A percentile compares a stretch with the other conserved stretches of the same genome.
Conservation (phyloP, 2,888 invertebrate species). For the Xestia rhomboidea region DNA sequence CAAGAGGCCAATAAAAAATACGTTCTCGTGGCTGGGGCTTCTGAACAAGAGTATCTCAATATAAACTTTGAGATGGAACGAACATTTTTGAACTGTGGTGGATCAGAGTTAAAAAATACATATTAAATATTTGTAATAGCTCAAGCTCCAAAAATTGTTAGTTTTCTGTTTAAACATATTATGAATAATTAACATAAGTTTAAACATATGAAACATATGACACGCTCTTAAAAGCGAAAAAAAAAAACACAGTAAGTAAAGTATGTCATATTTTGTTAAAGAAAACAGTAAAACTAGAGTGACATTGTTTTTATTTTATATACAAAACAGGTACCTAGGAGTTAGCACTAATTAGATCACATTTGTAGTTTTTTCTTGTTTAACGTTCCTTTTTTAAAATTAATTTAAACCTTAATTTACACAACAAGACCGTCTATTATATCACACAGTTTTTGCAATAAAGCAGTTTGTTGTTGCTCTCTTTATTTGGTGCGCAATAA, state of each 20-base stretch:
- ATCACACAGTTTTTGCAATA: background rate
- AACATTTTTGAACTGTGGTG: background rate
- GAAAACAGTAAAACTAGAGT: background rate
- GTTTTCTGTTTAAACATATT: background rate
- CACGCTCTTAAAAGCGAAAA: background rate
- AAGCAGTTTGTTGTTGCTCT: background rate
- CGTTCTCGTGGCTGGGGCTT: too few relatives aligned
- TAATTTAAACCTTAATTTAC: background rate
- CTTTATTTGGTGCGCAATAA: background rate
- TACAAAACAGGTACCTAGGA: background rate
- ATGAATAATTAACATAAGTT: background rate
- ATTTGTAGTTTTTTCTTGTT: background rate
- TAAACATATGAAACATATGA: background rate
- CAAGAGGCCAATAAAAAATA: too few relatives aligned
- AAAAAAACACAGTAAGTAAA: background rate
- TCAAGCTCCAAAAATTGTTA: background rate
- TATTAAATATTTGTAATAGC: background rate
- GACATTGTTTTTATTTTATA: background rate
- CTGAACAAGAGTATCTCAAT: too few relatives aligned
- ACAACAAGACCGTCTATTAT: background rate
- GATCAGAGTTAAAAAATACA: background rate
- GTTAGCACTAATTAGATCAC: background rate
- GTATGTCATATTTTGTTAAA: conserved; percentile 10
- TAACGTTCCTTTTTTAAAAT: background rate
- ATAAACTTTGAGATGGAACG: too few relatives aligned